Base-by-base conservation (phyloP, 1,140 invertebrate genomes). In the Wasmannia auropunctata region DNA sequence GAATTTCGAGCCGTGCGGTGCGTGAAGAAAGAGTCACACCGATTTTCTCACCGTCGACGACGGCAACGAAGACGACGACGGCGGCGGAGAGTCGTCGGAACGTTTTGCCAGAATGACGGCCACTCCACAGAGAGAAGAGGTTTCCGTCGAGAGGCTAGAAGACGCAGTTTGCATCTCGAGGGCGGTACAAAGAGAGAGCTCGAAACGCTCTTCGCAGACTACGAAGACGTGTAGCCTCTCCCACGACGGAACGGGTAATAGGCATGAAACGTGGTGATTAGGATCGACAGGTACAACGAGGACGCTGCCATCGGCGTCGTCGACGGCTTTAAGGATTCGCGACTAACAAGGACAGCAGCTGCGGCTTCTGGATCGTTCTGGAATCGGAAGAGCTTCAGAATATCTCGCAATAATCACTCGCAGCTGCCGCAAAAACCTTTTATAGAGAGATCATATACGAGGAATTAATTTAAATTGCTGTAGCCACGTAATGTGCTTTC, bases 231-330 rank as follows among this genome's bases (percentile, higher is more conserved):
- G 58, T 62, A n/a, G n/a, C n/a, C 67, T 87, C 65, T 43, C 16
- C 3, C 19, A 25, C 51, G 49, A 72, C 43, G 77, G 74, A 69
- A 46, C 74, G 49, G 37, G 69, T 84, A 87, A 76, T 65, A 37
- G 79, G 43, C 77, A 65, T 63, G 85, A 86, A 86, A 86, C n/a
- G 60, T 31, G 79, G 65, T 86, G 79, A 86, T 86, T 83, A 86
- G 85, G 67, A 86, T 86, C 77, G 85, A 86, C 85, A 62, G 54
- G 63, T 80, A 46, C 77, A 63, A 86, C 54, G 77, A 74, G 63
- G 46, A 72, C 28, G 74, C 14, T 8, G 31, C 7, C 31, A n/a
- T n/a, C n/a, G 34, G 19, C 34, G 54, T 7, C 40, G 54, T 56
- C 46, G 25, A 69, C 8, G 63, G 49, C 34, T 80, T 54, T n/a